Evolutionary conservation across 2,113 vertebrate genomes (phyloP), one percentile per base, ranked within the genome.

Genomic region (Cololabis saira): DNA sequence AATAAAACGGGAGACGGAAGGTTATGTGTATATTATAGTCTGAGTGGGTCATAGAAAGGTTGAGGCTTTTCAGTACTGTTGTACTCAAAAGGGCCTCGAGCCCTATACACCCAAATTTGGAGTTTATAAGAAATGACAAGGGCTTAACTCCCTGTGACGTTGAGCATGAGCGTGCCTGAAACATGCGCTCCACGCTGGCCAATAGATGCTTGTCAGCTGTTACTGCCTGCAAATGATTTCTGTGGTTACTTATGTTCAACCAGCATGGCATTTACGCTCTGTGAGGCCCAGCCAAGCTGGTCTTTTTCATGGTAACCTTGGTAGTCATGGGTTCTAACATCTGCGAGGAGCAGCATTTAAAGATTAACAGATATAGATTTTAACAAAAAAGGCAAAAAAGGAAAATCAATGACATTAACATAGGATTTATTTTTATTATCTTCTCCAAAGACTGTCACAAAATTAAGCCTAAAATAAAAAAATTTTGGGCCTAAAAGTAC

Each of bases 151-250:
- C 47, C 65, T 30, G 24, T 84, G 72, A 84, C 50, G 64, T 52
- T 75, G 65, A 80, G 76, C 81, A 80, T 66, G 52, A 87, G 61
- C 66, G 80, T 57, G 77, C 64, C 82, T 84, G 72, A 81, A 78
- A 63, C 67, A 49, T 47, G 69, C 40, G 14, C 56, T 60, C 56
- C 61, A 67, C 33, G 67, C 44, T 5, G 22, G 81, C 72, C 79
- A 83, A 72, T 71, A 84, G 85, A 86, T 87, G 79, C 74, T 86
- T 78, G 85, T 87, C 80, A 83, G 76, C 65, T 72, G 81, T 78
- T 71, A 61, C 62, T 74, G 83, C 75, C 75, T 84, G 80, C 44
- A 16, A 72, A 77, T 84, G 82, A 89, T 90, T 83, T 79, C 52
- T 16, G 55, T 21, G 72, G 80, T 84, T 77, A 66, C 71, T 79